Base-by-base conservation (phyloP, 2,888 invertebrate species). In the Beris morrisii region DNA sequence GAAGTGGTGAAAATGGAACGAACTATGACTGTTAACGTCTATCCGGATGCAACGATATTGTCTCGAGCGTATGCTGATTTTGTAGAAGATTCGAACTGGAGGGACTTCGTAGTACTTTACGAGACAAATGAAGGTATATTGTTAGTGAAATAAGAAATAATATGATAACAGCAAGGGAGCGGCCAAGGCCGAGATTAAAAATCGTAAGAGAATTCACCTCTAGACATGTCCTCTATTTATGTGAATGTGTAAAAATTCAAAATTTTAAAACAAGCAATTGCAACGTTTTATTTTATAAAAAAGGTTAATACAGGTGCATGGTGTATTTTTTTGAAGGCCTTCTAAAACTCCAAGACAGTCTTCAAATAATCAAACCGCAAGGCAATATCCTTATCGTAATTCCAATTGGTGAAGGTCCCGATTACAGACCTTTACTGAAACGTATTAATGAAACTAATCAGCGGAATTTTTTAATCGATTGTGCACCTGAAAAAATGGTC, bases 101-200 rank as follows among this genome's bases (percentile, higher is more conserved):
- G 88, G 71, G 86, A 85, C 71, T 93, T 91, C 74, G 90, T 92
- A 2, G 87, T 92, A 50, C 85, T 94, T 64, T 94, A 93, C 77
- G 93, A 95, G 81, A 88, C 88, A 75, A 89, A 91, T 75, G 90
- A 88, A 74, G 92, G 91, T 86, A 74, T 68, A 45, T 13, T 38
- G 7, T n/a, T n/a, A n/a, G n/a, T 38, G 38, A 22, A 22, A 22
- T 22, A 22, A 22, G 3, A 22, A 22, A 22, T 22, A 22, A 22
- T 22, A 22, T 22, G 1, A 22, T 22, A 22, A 22, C 22, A n/a
- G n/a, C n/a, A n/a, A n/a, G n/a, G n/a, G n/a, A n/a, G n/a, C n/a
- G n/a, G n/a, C n/a, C n/a, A n/a, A n/a, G n/a, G n/a, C n/a, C 22
- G 22, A 22, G 22, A 22, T 22, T 22, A 22, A 1, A 22, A 22